A percentile compares a stretch with the other conserved stretches of the same genome.
These are phyloP conservation scores for Nesogale talazaci DNA, from an alignment of 2,113 vertebrate genomes.

Conservation along the genomic window DNA sequence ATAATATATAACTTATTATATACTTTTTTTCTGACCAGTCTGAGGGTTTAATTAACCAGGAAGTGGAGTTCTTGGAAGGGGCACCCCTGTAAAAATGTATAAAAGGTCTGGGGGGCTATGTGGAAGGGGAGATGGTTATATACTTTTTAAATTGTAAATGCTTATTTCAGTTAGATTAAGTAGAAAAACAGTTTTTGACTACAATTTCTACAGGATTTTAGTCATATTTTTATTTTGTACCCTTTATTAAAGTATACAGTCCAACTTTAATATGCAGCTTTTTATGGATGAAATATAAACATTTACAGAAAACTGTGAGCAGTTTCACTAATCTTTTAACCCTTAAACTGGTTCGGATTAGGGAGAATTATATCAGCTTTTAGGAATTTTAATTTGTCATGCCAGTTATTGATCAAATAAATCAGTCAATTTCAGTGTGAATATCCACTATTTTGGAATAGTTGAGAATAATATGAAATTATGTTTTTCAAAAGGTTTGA, in stretches of 20 bases:
- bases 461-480: not conserved
- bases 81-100: constrained; percentile 83
- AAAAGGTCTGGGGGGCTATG: constrained; percentile 76
- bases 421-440: not conserved
- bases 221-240: not conserved
- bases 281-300: not conserved
- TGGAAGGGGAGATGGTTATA: constrained; percentile 75
- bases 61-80: constrained; percentile 65
- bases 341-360: not conserved
- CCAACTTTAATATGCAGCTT: not conserved
- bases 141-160: not conserved
- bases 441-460: not conserved
- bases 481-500: constrained; percentile 17
- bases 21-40: too few species aligned
- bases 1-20: too few species aligned
- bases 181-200: not conserved
- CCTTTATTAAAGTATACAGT: not conserved
- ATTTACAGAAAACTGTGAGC: not conserved
- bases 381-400: constrained; percentile 2
- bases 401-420: not conserved
- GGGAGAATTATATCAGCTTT: not conserved
- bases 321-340: not conserved
- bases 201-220: not conserved
- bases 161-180: not conserved
- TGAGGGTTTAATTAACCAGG: constrained; percentile 82